A percentile compares a stretch with the other conserved stretches of the same genome.
Evolutionary conservation across 2,113 vertebrate genomes (phyloP).

Genomic region (Pangasianodon hypophthalmus): DNA sequence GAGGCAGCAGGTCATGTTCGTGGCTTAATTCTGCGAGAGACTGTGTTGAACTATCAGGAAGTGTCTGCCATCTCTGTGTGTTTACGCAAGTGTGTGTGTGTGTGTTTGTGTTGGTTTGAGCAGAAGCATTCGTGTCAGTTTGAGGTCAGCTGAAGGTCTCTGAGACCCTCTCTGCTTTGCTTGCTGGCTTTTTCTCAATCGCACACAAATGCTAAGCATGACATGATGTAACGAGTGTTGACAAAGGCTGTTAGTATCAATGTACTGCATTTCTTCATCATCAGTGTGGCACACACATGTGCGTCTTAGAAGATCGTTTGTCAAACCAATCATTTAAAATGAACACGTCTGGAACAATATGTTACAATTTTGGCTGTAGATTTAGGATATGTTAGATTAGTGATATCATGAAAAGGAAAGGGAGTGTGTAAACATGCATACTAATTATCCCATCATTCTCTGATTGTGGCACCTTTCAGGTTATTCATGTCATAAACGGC

Average conservation of each 20-base stretch:
- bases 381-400: background rate
- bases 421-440: background rate
- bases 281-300: background rate
- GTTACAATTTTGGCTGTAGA: background rate
- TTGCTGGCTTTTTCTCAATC: constrained; percentile 22
- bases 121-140: constrained; percentile 27
- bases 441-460: background rate
- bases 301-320: background rate
- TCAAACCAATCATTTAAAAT: background rate
- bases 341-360: background rate
- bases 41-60: background rate
- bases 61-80: constrained; percentile 14
- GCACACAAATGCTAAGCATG: no score
- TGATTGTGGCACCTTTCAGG: background rate
- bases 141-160: constrained; percentile 43
- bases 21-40: background rate
- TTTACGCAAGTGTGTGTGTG: background rate
- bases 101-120: constrained; percentile 21
- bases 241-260: background rate
- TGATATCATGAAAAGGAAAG: background rate
- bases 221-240: background rate
- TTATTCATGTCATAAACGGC: background rate
- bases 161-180: constrained; percentile 17
- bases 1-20: background rate
- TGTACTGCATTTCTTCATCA: background rate